Conservation (phyloP, 2,113 vertebrate species). For the Ceyx margarethae region DNA sequence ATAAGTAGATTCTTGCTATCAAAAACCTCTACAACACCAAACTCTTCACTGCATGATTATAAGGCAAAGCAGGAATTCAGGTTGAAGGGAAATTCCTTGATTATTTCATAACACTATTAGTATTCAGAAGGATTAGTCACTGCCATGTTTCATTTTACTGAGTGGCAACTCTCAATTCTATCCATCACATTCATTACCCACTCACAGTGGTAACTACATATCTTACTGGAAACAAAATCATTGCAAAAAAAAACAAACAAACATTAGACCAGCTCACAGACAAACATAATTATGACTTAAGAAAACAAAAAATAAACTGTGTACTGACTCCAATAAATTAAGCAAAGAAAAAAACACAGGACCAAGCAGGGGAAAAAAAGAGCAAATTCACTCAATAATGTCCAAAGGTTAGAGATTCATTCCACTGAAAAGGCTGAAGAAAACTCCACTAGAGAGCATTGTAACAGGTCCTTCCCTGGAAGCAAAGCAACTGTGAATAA, state of each 20-base stretch:
- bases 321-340: neutral
- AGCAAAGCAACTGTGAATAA: too few relatives aligned
- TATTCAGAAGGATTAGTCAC: neutral
- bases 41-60: neutral
- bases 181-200: neutral
- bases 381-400: too few relatives aligned
- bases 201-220: neutral
- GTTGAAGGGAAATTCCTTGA: neutral
- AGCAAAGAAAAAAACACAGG: too few relatives aligned
- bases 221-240: neutral
- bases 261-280: neutral
- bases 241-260: neutral
- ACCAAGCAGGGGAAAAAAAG: too few relatives aligned
- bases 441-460: too few relatives aligned
- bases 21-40: neutral
- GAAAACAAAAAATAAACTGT: neutral
- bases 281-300: neutral
- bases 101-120: neutral
- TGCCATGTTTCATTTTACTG: neutral
- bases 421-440: too few relatives aligned
- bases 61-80: neutral
- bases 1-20: neutral
- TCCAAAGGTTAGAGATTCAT: too few relatives aligned
- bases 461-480: too few relatives aligned
- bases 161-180: neutral